Percentiles rank a stretch among this genome's conserved stretches.
phyloP scores from a whole-genome alignment of 2,888 invertebrate genomes.

The Drosophila meridionalis region DNA sequence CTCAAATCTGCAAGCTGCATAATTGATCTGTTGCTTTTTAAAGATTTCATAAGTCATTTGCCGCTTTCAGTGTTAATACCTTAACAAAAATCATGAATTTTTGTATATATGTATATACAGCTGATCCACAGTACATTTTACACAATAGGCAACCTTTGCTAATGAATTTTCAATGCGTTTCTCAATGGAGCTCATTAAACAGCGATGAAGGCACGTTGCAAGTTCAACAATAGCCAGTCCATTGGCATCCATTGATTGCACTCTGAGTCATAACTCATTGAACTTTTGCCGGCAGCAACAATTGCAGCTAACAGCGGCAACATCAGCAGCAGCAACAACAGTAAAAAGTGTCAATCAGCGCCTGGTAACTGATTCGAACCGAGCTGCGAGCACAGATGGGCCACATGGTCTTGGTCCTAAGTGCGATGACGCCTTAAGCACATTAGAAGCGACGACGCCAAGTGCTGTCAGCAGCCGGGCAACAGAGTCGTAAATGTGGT shows the following conservation, averaged over 20 bases:
- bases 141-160: constrained; percentile 45
- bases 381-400: not conserved
- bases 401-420: constrained; percentile 8
- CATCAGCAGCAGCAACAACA: constrained; percentile 31
- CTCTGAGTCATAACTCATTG: constrained; percentile 73
- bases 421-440: constrained; percentile 52
- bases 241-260: constrained; percentile 15
- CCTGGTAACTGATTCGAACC: constrained; percentile 40
- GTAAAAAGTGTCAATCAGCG: constrained; percentile 75
- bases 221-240: constrained; percentile 33
- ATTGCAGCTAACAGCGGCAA: constrained; percentile 39
- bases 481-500: constrained; percentile 64
- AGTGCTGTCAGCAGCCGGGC: constrained; percentile 50
- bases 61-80: not conserved
- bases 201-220: constrained; percentile 43
- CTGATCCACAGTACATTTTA: constrained; percentile 33
- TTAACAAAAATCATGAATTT: not conserved
- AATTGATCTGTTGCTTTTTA: not conserved
- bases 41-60: no score
- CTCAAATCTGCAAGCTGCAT: not conserved
- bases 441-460: constrained; percentile 54
- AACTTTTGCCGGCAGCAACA: constrained; percentile 64
- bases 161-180: constrained; percentile 62
- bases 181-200: constrained; percentile 66
- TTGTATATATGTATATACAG: not conserved